phyloP scores from a whole-genome alignment of 1,140 invertebrate genomes.

The Helicoverpa armigera region DNA sequence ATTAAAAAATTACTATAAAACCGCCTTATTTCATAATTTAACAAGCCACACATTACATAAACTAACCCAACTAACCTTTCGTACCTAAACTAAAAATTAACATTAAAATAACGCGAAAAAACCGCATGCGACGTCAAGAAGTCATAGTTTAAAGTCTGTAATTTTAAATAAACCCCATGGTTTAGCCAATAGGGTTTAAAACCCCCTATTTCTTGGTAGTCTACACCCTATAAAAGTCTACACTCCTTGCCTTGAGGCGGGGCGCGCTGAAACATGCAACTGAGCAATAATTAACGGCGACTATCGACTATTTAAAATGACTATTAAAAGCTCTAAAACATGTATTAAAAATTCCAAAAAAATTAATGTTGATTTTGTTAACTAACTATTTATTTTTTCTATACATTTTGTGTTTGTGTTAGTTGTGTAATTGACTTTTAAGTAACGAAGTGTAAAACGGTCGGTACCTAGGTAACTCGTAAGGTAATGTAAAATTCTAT shows the following conservation, averaged over 20 bases:
- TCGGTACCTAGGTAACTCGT: no score
- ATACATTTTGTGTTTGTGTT: no score
- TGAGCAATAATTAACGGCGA: conserved; percentile 2
- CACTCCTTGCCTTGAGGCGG: not conserved
- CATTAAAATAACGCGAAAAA: not conserved
- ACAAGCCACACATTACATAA: no score
- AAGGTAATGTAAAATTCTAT: no score
- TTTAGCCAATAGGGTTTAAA: conserved; percentile 14
- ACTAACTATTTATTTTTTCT: no score
- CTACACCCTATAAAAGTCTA: not conserved
- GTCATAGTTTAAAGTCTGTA: conserved; percentile 2
- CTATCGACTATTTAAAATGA: conserved; percentile 6
- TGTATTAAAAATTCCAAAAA: not conserved
- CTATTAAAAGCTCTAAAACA: not conserved
- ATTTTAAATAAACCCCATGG: not conserved
- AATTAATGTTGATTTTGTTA: not conserved
- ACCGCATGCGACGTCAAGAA: not conserved
- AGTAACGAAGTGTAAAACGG: no score
- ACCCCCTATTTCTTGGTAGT: not conserved
- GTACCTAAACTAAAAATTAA: not conserved
- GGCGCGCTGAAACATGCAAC: conserved; percentile 30
- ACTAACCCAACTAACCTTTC: no score
- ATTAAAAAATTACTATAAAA: no score
- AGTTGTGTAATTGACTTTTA: no score
- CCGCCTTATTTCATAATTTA: no score